Percentiles rank a stretch among this genome's conserved stretches.
phyloP scores from a whole-genome alignment of 2,888 invertebrate genomes.

The Macaria liturata region DNA sequence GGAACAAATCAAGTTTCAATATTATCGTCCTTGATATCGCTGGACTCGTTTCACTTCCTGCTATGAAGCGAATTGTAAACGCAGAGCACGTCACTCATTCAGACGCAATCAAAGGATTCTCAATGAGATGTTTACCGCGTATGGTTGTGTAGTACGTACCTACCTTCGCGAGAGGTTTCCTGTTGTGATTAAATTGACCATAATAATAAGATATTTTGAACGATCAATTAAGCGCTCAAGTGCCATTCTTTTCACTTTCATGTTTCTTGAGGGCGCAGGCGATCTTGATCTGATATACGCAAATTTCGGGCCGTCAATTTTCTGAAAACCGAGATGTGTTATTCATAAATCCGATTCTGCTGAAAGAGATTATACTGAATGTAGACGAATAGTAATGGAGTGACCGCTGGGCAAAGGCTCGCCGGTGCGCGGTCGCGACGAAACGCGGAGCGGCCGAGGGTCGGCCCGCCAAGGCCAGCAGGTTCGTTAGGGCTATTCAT shows the following conservation, averaged over 20 bases:
- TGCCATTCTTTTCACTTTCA: conserved; percentile 24
- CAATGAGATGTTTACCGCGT: conserved; percentile 77
- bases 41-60: conserved; percentile 77
- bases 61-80: conserved; percentile 70
- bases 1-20: conserved; percentile 61
- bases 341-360: conserved; percentile 22
- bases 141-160: conserved; percentile 47
- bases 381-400: conserved; percentile 29
- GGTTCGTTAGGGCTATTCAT: conserved; percentile 82
- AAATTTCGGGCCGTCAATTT: conserved; percentile 18
- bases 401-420: conserved; percentile 11
- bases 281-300: conserved; percentile 23
- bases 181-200: conserved; percentile 50
- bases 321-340: conserved; percentile 25
- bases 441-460: conserved; percentile 44
- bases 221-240: conserved; percentile 16
- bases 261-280: conserved; percentile 20
- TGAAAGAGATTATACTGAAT: conserved; percentile 17
- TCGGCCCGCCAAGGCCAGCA: conserved; percentile 75
- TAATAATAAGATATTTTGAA: conserved; percentile 15
- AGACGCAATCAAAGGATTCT: conserved; percentile 77
- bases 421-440: conserved; percentile 27
- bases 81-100: conserved; percentile 79
- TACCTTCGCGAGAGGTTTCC: conserved; percentile 59
- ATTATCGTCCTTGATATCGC: conserved; percentile 75